These are phyloP conservation scores for Marmota flaviventris DNA, from an alignment of 2,113 vertebrate species.

Conservation along the genomic window DNA sequence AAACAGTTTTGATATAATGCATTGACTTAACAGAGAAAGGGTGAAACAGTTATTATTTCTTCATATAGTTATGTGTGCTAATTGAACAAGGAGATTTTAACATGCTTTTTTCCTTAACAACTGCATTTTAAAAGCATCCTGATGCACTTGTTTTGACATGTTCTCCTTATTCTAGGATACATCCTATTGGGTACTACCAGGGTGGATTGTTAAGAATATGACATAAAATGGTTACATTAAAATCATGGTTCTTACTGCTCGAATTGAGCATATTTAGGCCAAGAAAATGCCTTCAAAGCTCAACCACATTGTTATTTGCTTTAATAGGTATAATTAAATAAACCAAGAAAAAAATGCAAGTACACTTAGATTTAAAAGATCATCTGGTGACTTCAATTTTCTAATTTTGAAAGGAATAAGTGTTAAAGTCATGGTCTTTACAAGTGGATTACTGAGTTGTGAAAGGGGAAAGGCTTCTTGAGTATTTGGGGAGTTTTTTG, in stretches of 20 bases:
- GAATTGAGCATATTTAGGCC: background rate
- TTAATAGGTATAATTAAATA: slow-evolving; percentile 53
- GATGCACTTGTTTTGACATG: background rate
- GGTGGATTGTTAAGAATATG: slow-evolving; percentile 25
- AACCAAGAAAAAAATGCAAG: slow-evolving; percentile 37
- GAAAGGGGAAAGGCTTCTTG: background rate
- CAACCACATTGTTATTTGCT: slow-evolving; percentile 43
- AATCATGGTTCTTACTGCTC: slow-evolving; percentile 14
- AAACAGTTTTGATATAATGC: background rate
- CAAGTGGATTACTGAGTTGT: background rate
- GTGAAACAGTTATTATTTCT: background rate
- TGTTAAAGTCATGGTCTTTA: background rate
- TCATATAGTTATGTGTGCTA: slow-evolving; percentile 13
- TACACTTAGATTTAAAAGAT: slow-evolving; percentile 55
- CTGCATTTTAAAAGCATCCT: background rate
- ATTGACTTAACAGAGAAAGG: background rate
- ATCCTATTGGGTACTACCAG: background rate
- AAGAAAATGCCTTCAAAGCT: slow-evolving; percentile 70
- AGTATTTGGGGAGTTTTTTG: background rate
- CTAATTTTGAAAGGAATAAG: background rate
- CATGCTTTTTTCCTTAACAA: background rate
- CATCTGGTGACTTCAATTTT: slow-evolving; percentile 30
- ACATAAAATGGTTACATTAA: slow-evolving; percentile 39
- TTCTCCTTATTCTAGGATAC: background rate
- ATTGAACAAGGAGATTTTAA: slow-evolving; percentile 8